A percentile compares a stretch with the other conserved stretches of the same genome.
These are phyloP conservation scores for Labeo catla DNA, from an alignment of 2,113 vertebrate species.

Conservation along the genomic window DNA sequence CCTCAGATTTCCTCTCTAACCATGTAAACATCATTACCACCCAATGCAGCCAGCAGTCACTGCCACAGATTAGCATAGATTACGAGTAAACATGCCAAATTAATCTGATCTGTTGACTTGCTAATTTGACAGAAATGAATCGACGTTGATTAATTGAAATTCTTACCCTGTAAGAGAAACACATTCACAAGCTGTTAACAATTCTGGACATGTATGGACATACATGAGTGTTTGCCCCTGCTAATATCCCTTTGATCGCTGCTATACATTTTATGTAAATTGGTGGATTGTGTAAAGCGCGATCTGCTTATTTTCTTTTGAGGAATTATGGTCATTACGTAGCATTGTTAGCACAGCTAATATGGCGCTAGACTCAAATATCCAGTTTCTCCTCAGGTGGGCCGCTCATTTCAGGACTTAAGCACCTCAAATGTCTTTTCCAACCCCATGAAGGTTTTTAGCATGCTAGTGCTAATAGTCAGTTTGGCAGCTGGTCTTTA, in stretches of 20 bases:
- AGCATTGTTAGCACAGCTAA: constrained; percentile 41
- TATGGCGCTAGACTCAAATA: not conserved
- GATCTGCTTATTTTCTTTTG: constrained; percentile 49
- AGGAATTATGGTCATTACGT: constrained; percentile 46
- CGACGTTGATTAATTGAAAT: constrained; percentile 67
- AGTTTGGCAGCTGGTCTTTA: not conserved
- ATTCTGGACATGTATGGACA: not conserved
- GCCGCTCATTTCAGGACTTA: constrained; percentile 1
- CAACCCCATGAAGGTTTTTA: not conserved
- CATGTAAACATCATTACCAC: constrained; percentile 78
- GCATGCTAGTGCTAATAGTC: not conserved
- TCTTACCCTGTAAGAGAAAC: constrained; percentile 12
- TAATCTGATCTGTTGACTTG: constrained; percentile 74
- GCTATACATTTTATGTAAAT: constrained; percentile 36
- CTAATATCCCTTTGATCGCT: constrained; percentile 18
- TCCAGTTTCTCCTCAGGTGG: constrained; percentile 20
- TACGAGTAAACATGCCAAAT: constrained; percentile 77
- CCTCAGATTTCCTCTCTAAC: constrained; percentile 75
- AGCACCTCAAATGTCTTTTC: constrained; percentile 19
- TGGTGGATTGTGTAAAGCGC: constrained; percentile 30
- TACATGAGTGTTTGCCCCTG: not conserved
- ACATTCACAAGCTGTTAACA: not conserved
- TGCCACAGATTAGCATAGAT: constrained; percentile 77
- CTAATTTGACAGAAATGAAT: constrained; percentile 55
- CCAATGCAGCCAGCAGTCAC: constrained; percentile 67